Percentiles rank a stretch among this genome's conserved stretches.
Conservation (phyloP, 1,140 invertebrate genomes). For the Chironomus striatipennis region DNA sequence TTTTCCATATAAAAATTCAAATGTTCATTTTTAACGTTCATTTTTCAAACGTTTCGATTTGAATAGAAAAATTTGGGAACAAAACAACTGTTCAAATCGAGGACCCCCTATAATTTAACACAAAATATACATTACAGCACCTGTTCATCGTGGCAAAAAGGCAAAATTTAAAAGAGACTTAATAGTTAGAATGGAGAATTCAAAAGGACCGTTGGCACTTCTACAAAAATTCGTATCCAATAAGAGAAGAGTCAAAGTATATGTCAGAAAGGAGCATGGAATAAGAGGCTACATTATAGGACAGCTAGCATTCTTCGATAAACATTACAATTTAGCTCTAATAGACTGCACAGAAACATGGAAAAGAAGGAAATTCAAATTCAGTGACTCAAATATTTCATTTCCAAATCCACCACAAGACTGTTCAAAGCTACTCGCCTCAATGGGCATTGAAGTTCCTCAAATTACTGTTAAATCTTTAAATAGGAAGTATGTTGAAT, state of each 20-base stretch:
- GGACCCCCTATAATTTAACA: conserved; percentile 31
- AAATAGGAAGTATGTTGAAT: conserved; percentile 54
- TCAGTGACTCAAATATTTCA: conserved; percentile 31
- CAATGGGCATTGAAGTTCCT: conserved; percentile 39
- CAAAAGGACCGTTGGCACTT: conserved; percentile 51
- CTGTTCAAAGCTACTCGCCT: conserved; percentile 29
- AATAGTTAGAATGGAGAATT: conserved; percentile 51
- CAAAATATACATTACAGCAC: conserved; percentile 29
- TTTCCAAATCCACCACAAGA: conserved; percentile 25
- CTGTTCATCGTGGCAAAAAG: conserved; percentile 30
- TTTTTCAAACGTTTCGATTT: too few species aligned
- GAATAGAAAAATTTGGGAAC: too few species aligned
- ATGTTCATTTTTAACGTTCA: too few species aligned
- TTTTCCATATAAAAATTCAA: too few species aligned
- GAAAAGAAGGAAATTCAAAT: conserved; percentile 48
- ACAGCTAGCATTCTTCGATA: conserved; percentile 81
- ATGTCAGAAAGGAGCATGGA: conserved; percentile 51
- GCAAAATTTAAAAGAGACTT: conserved; percentile 45
- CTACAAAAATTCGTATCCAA: conserved; percentile 53
- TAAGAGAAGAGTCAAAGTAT: conserved; percentile 54
- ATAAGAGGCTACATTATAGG: conserved; percentile 59
- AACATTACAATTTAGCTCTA: conserved; percentile 88
- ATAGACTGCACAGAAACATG: conserved; percentile 79
- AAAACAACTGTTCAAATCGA: too few species aligned
- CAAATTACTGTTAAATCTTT: conserved; percentile 44